Base-by-base conservation (phyloP, 2,888 invertebrate genomes). In the Diarsia dahlii region DNA sequence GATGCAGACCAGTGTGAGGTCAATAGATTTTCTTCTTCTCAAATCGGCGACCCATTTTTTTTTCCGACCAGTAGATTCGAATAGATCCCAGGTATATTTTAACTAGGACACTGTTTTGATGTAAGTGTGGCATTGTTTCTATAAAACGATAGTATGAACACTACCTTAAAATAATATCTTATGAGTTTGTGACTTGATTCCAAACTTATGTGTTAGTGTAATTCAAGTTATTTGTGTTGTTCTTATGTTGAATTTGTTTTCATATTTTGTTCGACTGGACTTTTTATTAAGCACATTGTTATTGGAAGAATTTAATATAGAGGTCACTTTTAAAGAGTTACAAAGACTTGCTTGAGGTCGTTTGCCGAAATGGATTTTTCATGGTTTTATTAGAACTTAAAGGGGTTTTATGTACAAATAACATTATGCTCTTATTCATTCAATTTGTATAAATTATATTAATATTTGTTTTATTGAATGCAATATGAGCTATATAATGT, bases 191-290 rank as follows among this genome's bases (percentile, higher is more conserved):
- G 66, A 67, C 63, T 67, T 52, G 20, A 67, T 73, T 67, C 60
- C 68, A 60, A 76, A 85, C 73, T 70, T 84, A 52, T 74, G 45
- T 80, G 54, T 83, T 74, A 70, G 65, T 71, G 52, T 82, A 64
- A 82, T 74, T 60, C 70, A 52, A 74, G 48, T 54, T 74, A 62
- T 64, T 72, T 56, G 69, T 70, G 58, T 82, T 74, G 60, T 78
- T 80, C 78, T 80, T 73, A 74, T 74, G 60, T 52, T 65, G 48
- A 68, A 80, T 62, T 64, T 71, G 46, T 71, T 78, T 69, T 66
- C 48, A 78, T 82, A 66, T 82, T 28, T 82, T 54, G 78, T 78
- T 60, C 0, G 28, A 34, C 23, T 50, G 18, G 46, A 54, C 46
- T 69, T 74, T 77, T 56, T 66, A 75, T 63, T 67, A 65, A 20